A percentile compares a stretch with the other conserved stretches of the same genome.
Conservation (phyloP, 2,113 vertebrate species). For the Microcebus ravelobensis region DNA sequence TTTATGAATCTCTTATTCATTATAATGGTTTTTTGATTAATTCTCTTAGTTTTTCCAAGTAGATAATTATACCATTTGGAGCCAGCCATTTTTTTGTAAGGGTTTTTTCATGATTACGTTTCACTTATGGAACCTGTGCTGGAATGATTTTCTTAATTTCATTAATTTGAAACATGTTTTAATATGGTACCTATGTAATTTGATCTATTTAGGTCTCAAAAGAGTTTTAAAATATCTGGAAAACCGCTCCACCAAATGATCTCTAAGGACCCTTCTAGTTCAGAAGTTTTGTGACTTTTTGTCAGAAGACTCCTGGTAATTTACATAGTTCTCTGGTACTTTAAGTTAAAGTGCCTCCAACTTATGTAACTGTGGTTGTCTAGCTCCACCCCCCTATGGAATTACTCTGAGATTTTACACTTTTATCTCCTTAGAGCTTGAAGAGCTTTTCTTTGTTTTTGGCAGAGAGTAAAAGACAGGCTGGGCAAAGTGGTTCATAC, state of each 20-base stretch:
- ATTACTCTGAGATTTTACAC: not conserved
- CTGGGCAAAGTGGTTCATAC: too few relatives aligned
- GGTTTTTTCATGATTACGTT: constrained; percentile 10
- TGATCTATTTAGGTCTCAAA: not conserved
- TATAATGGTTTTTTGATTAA: not conserved
- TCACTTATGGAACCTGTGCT: not conserved
- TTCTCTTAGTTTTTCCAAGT: constrained; percentile 27
- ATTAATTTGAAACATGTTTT: constrained; percentile 38
- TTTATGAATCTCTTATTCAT: constrained; percentile 30
- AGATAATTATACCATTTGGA: not conserved
- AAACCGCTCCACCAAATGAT: not conserved
- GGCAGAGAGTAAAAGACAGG: constrained; percentile 19
- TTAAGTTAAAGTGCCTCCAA: not conserved
- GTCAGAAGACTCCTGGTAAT: not conserved
- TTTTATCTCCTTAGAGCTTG: not conserved
- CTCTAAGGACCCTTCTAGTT: not conserved
- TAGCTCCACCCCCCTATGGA: not conserved
- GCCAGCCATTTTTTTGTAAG: not conserved
- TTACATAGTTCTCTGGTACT: not conserved
- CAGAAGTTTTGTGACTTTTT: constrained; percentile 23
- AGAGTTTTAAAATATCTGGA: constrained; percentile 31
- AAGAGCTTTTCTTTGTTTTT: not conserved
- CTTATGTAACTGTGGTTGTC: not conserved
- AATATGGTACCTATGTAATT: constrained; percentile 7
- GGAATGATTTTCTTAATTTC: constrained; percentile 42